phyloP scores from a whole-genome alignment of 2,888 invertebrate genomes.

The Hoplodrina ambigua region DNA sequence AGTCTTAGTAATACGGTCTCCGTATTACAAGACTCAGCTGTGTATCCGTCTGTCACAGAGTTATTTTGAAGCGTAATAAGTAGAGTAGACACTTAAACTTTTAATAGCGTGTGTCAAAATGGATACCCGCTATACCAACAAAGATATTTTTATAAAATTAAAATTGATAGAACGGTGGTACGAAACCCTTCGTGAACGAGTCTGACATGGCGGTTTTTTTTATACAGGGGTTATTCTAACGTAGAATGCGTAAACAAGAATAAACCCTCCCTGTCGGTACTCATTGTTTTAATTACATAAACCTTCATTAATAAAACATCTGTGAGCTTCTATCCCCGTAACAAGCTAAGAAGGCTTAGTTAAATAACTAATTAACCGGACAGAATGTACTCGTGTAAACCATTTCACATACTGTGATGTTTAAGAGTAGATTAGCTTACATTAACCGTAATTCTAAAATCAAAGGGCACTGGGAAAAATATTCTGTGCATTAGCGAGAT shows the following conservation, averaged over 20 bases:
- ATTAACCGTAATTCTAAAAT: background rate
- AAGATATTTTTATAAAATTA: too few species aligned
- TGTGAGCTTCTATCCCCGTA: background rate
- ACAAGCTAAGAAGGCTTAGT: constrained; percentile 7
- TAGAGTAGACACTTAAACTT: too few species aligned
- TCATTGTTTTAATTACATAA: constrained; percentile 26
- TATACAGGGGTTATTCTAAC: too few species aligned
- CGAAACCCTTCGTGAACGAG: too few species aligned
- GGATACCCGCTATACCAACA: too few species aligned
- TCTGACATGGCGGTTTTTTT: too few species aligned
- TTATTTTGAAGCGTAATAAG: too few species aligned
- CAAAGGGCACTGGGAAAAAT: background rate
- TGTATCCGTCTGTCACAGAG: too few species aligned
- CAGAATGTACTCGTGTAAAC: background rate
- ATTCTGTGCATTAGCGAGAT: background rate
- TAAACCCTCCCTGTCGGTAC: background rate
- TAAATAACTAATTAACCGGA: constrained; percentile 28
- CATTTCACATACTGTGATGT: constrained; percentile 6
- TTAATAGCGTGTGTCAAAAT: too few species aligned
- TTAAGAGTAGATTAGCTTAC: background rate
- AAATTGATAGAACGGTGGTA: too few species aligned
- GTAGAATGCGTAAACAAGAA: background rate
- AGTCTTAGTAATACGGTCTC: too few species aligned
- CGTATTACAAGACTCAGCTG: too few species aligned
- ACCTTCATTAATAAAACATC: background rate